phyloP scores from a whole-genome alignment of 1,140 invertebrate species.

The Zaprionus lachaisei region DNA sequence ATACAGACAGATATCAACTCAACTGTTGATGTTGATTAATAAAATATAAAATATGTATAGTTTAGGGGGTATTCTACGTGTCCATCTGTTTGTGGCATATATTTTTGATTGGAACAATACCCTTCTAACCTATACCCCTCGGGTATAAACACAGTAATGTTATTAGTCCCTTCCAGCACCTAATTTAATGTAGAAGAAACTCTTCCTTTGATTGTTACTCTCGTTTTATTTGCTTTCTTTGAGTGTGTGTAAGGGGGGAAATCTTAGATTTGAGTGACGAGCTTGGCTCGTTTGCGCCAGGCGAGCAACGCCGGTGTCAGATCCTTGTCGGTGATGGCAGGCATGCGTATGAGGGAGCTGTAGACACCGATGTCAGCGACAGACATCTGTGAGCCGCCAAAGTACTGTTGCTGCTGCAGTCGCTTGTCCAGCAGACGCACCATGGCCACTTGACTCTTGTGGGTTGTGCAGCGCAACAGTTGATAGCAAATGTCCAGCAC shows the following conservation, averaged over 20 bases:
- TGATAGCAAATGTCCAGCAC: conserved; percentile 84
- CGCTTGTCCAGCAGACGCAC: conserved; percentile 70
- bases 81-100: too few species aligned
- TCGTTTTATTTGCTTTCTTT: conserved; percentile 42
- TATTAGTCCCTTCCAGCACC: background rate
- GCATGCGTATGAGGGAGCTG: conserved; percentile 78
- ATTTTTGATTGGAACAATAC: too few species aligned
- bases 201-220: background rate
- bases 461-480: conserved; percentile 72
- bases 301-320: conserved; percentile 72
- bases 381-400: conserved; percentile 74
- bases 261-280: conserved; percentile 68
- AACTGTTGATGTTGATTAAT: too few species aligned
- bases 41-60: too few species aligned
- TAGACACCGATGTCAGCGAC: conserved; percentile 81
- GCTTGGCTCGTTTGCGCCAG: conserved; percentile 74
- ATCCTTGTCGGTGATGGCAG: conserved; percentile 72
- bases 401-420: conserved; percentile 74
- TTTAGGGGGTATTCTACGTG: too few species aligned
- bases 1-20: too few species aligned
- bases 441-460: conserved; percentile 73
- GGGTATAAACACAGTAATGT: background rate
- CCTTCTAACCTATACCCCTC: too few species aligned
- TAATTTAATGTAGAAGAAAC: background rate
- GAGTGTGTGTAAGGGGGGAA: background rate